These are phyloP conservation scores for Rhodophaea formosa DNA, from an alignment of 2,888 invertebrate species.

Conservation along the genomic window DNA sequence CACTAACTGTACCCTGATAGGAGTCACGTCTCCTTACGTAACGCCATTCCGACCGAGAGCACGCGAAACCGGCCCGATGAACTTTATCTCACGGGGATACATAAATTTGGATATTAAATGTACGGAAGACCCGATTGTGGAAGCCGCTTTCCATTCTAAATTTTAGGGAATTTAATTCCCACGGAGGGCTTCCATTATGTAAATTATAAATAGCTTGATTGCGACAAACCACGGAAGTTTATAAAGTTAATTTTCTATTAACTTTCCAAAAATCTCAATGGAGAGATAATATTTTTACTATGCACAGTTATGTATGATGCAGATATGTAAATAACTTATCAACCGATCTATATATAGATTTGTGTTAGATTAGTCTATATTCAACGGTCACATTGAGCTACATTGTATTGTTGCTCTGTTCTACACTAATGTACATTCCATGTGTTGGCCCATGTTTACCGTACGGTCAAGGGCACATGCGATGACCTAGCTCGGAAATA, in stretches of 20 bases:
- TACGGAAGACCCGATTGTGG: background rate
- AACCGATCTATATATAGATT: background rate
- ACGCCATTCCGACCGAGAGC: conserved; percentile 2
- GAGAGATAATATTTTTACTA: too few relatives aligned
- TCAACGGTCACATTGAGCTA: background rate
- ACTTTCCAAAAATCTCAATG: background rate
- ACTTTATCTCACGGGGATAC: conserved; percentile 14
- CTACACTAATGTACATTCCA: background rate
- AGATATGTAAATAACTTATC: background rate
- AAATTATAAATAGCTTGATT: background rate
- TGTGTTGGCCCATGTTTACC: background rate
- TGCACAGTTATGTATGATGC: background rate
- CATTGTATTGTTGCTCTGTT: background rate
- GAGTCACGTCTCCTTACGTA: conserved; percentile 19
- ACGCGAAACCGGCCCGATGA: conserved; percentile 10
- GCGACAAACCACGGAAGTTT: background rate
- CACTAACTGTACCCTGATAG: conserved; percentile 25
- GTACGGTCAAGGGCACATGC: background rate
- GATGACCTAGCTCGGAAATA: background rate
- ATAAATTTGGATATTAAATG: conserved; percentile 15
- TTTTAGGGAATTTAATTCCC: background rate
- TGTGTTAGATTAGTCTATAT: background rate
- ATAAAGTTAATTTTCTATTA: background rate
- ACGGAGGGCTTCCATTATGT: background rate
- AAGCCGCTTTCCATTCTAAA: background rate